These are phyloP conservation scores for Musca domestica DNA, from an alignment of 1,140 invertebrate genomes.

Conservation along the genomic window DNA sequence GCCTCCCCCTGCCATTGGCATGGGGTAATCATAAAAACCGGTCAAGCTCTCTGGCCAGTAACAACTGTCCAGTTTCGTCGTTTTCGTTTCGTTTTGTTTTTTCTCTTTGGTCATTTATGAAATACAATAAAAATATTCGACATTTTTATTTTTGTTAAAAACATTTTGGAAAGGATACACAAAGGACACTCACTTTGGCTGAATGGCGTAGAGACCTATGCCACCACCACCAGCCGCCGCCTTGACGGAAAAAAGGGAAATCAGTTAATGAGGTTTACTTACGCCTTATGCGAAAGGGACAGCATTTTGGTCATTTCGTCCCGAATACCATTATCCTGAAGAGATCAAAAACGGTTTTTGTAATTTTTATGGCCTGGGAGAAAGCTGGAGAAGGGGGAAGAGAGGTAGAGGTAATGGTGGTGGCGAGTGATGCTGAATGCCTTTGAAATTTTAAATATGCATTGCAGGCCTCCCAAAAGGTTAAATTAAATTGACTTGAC, in stretches of 20 bases:
- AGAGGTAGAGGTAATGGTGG: neutral
- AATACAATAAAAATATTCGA: slow-evolving; percentile 19
- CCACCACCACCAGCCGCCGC: neutral
- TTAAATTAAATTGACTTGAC: slow-evolving; percentile 30
- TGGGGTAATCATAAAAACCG: too few species aligned
- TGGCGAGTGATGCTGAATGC: neutral
- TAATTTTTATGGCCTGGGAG: neutral
- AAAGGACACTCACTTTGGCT: neutral
- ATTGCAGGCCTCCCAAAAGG: slow-evolving; percentile 20
- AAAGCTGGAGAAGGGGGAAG: neutral
- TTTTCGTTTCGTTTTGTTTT: neutral
- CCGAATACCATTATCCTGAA: slow-evolving; percentile 10
- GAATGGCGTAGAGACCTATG: neutral
- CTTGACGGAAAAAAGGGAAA: slow-evolving; percentile 24
- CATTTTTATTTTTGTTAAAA: slow-evolving; percentile 7
- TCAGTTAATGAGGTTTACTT: slow-evolving; percentile 29
- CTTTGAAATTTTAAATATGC: slow-evolving; percentile 12
- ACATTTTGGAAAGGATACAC: neutral
- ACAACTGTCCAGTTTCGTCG: neutral
- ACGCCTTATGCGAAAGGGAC: neutral
- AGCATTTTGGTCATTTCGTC: slow-evolving; percentile 15
- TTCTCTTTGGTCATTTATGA: slow-evolving; percentile 11
- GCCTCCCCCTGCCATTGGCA: too few species aligned
- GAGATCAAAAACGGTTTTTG: neutral
- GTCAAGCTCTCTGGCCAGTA: too few species aligned